phyloP scores from a whole-genome alignment of 2,113 vertebrate species.

The Cyphomyrus plagiostoma region DNA sequence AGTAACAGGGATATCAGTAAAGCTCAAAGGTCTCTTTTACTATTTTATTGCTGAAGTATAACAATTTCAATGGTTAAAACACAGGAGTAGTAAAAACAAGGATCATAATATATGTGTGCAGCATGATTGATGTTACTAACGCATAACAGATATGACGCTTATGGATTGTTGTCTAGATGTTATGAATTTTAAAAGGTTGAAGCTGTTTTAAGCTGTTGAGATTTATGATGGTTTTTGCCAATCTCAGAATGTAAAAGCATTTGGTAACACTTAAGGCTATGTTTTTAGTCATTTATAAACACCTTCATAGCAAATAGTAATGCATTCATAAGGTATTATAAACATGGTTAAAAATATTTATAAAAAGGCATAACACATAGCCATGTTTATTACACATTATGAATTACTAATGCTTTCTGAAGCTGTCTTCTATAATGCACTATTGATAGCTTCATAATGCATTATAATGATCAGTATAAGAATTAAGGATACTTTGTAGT shows the following conservation, averaged over 20 bases:
- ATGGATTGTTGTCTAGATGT: not conserved
- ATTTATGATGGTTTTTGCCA: not conserved
- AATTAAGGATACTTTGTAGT: too few relatives aligned
- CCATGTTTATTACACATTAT: too few relatives aligned
- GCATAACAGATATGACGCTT: not conserved
- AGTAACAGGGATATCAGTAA: not conserved
- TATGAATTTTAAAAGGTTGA: not conserved
- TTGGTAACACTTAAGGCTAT: too few relatives aligned
- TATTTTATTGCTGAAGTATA: not conserved
- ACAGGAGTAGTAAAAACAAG: not conserved
- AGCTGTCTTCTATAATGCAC: too few relatives aligned
- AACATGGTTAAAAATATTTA: too few relatives aligned
- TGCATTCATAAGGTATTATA: too few relatives aligned
- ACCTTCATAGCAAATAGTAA: too few relatives aligned
- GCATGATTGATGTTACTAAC: not conserved
- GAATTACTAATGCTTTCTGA: too few relatives aligned
- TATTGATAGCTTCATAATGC: too few relatives aligned
- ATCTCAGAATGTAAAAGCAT: not conserved
- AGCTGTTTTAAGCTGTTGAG: not conserved
- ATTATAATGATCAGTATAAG: too few relatives aligned
- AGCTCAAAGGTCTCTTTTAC: not conserved
- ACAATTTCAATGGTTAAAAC: not conserved
- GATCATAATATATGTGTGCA: not conserved
- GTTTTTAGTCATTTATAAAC: too few relatives aligned
- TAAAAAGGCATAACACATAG: too few relatives aligned